Percentiles rank a stretch among this genome's conserved stretches.
These are phyloP conservation scores for Pseudanteris insignis DNA, from an alignment of 2,888 invertebrate genomes.

Conservation along the genomic window DNA sequence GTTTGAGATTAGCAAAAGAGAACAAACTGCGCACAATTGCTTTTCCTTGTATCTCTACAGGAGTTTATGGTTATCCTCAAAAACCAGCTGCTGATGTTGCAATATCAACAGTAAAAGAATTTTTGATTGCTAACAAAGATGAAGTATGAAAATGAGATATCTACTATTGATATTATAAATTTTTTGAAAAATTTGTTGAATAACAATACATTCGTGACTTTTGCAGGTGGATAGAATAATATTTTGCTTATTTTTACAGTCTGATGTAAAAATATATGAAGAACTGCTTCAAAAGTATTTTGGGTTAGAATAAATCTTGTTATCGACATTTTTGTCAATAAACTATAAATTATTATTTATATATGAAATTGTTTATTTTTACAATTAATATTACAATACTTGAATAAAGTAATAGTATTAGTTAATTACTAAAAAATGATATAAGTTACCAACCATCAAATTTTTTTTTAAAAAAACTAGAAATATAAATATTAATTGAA, in stretches of 20 bases:
- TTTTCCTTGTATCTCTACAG: slow-evolving; percentile 91
- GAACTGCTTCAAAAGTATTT: slow-evolving; percentile 78
- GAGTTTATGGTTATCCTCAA: slow-evolving; percentile 89
- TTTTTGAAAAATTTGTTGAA: neutral
- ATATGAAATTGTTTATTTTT: too few species aligned
- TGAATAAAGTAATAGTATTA: too few species aligned
- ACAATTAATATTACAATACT: too few species aligned
- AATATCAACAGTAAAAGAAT: slow-evolving; percentile 73
- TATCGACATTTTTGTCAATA: neutral
- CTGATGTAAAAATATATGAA: slow-evolving; percentile 79
- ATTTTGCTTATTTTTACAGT: slow-evolving; percentile 80
- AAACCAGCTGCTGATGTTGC: slow-evolving; percentile 81
- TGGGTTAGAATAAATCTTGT: slow-evolving; percentile 66
- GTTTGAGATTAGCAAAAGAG: slow-evolving; percentile 70
- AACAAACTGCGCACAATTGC: slow-evolving; percentile 76
- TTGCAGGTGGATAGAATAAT: slow-evolving; percentile 78
- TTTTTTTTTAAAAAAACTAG: too few species aligned
- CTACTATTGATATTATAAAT: neutral
- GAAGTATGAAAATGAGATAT: slow-evolving; percentile 55
- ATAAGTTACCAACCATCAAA: too few species aligned
- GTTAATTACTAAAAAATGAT: too few species aligned
- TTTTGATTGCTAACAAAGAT: slow-evolving; percentile 69
- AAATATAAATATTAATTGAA: too few species aligned
- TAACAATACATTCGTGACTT: slow-evolving; percentile 6
- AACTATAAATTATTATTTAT: neutral